Conservation (phyloP, 1,140 invertebrate genomes). For the Scaptomyza pallida region DNA sequence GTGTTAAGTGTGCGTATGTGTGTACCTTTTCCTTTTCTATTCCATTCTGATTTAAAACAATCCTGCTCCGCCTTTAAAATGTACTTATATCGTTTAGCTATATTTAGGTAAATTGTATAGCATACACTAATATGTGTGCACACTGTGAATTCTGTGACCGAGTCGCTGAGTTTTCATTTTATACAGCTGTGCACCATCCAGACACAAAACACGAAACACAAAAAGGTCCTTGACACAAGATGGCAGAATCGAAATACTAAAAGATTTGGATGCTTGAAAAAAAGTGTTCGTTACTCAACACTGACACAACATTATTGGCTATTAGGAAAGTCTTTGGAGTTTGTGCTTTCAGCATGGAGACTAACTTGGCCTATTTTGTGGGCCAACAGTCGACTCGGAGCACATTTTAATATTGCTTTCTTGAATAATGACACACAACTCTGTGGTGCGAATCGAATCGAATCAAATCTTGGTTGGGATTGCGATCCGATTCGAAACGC, state of each 20-base stretch:
- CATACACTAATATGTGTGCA: conserved; percentile 48
- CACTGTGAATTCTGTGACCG: conserved; percentile 61
- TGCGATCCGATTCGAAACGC: background rate
- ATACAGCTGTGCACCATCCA: conserved; percentile 48
- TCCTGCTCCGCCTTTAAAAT: conserved; percentile 9
- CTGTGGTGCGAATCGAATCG: conserved; percentile 8
- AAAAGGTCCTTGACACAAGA: background rate
- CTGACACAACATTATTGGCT: background rate
- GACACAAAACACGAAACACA: background rate
- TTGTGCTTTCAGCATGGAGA: background rate
- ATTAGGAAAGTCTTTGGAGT: background rate
- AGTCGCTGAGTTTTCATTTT: conserved; percentile 63
- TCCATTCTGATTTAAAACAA: background rate
- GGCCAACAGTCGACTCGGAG: conserved; percentile 54
- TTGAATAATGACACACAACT: conserved; percentile 61
- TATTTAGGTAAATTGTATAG: conserved; percentile 63
- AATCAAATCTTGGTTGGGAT: background rate
- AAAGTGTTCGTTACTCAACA: background rate
- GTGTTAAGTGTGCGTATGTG: background rate
- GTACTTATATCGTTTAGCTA: conserved; percentile 56
- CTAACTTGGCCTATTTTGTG: conserved; percentile 1
- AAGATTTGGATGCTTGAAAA: too few species aligned
- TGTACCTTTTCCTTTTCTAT: background rate
- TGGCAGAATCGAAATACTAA: too few species aligned
- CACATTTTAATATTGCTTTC: conserved; percentile 75